Conservation (phyloP, 2,797 vertebrate genomes). For the Hoplostethus mediterraneus region DNA sequence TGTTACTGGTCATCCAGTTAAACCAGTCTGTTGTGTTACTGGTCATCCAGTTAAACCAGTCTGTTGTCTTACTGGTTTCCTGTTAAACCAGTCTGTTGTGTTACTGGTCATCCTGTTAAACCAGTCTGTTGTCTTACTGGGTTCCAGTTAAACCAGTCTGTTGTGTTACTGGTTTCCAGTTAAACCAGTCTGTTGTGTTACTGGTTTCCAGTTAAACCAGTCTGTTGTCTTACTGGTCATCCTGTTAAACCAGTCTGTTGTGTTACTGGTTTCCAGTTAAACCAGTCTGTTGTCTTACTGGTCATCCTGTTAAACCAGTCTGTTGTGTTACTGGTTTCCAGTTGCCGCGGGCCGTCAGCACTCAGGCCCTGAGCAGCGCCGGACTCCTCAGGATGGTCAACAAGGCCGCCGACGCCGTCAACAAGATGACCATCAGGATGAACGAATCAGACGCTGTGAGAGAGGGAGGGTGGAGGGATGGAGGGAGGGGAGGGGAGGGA, state of each 20-base stretch:
- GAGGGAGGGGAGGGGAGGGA: conserved; percentile 49
- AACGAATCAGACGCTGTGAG: conserved; percentile 99
- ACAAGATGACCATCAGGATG: conserved; percentile 99
- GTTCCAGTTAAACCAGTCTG: not conserved
- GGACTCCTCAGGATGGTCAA: conserved; percentile 99
- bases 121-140: conserved; percentile 10
- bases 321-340: conserved; percentile 94
- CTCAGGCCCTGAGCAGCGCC: conserved; percentile 97
- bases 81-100: not conserved
- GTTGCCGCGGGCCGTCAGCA: conserved; percentile 98
- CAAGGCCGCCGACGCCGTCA: conserved; percentile 98
- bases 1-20: not conserved
- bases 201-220: too few species aligned
- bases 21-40: too few species aligned
- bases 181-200: too few species aligned
- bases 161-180: too few species aligned
- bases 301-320: conserved; percentile 62
- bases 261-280: conserved; percentile 87
- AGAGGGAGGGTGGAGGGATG: conserved; percentile 84
- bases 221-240: not conserved
- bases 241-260: conserved; percentile 39
- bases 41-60: too few species aligned
- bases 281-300: conserved; percentile 78
- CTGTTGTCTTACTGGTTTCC: too few species aligned
- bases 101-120: not conserved